These are phyloP conservation scores for Ifrita kowaldi DNA, from an alignment of 2,113 vertebrate species.

Conservation along the genomic window DNA sequence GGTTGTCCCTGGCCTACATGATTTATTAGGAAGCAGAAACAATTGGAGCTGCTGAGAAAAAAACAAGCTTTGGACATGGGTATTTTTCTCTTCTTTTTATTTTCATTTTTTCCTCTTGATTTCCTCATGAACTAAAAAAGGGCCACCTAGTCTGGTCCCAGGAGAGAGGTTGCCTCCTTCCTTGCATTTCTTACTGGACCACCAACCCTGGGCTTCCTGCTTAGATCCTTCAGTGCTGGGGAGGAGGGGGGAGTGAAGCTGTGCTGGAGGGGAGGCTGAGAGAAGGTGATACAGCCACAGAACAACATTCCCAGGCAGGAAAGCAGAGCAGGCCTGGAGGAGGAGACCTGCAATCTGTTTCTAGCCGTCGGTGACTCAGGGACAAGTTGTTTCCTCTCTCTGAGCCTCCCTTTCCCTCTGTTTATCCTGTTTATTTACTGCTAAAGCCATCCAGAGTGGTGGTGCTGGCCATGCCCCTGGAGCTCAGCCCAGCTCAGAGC, in stretches of 20 bases:
- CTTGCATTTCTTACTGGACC: slow-evolving; percentile 16
- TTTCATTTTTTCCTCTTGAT: background rate
- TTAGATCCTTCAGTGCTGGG: background rate
- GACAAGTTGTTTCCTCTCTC: background rate
- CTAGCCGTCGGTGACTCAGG: background rate
- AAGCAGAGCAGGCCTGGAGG: background rate
- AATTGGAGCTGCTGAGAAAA: slow-evolving; percentile 29
- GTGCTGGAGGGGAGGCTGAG: background rate
- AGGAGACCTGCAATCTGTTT: background rate
- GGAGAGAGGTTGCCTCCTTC: slow-evolving; percentile 18
- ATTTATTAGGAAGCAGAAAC: slow-evolving; percentile 66
- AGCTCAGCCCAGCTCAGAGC: background rate
- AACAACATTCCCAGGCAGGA: background rate
- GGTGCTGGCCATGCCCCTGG: rapidly evolving
- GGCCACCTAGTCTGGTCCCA: slow-evolving; percentile 54
- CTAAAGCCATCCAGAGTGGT: background rate
- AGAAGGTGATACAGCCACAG: background rate
- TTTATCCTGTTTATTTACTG: background rate
- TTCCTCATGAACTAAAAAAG: slow-evolving; percentile 6
- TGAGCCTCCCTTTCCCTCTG: background rate
- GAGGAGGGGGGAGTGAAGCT: background rate
- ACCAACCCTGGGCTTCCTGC: slow-evolving; percentile 17
- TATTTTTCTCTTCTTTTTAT: background rate
- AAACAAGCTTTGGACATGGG: background rate
- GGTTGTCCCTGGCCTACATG: slow-evolving; percentile 14